Conservation (phyloP, 2,797 vertebrate species). For the Zalophus californianus region DNA sequence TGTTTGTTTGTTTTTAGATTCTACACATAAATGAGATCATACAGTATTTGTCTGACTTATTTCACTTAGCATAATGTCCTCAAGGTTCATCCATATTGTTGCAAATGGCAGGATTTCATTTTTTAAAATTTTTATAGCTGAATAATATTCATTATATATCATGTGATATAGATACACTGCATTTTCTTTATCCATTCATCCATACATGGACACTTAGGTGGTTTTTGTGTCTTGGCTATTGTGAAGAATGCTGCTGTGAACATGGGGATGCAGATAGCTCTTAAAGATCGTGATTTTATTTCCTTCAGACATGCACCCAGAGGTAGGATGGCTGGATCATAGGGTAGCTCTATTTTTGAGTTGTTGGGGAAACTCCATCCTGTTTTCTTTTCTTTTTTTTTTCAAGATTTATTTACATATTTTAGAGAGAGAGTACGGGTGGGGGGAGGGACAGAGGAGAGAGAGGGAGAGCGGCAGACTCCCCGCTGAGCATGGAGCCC, state of each 20-base stretch:
- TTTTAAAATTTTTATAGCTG: not conserved
- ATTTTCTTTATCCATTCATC: not conserved
- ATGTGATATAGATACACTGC: not conserved
- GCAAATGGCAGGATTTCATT: not conserved
- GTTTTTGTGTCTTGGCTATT: not conserved
- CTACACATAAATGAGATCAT: too few species aligned
- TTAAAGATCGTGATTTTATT: not conserved
- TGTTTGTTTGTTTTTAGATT: not conserved
- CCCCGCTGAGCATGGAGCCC: not conserved
- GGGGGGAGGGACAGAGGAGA: not conserved
- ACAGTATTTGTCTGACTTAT: not conserved
- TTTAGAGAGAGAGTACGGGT: not conserved
- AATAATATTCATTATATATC: not conserved
- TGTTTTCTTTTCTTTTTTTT: not conserved
- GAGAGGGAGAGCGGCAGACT: not conserved
- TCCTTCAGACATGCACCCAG: not conserved
- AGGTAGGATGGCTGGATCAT: not conserved
- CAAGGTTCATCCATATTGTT: not conserved
- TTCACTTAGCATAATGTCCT: not conserved
- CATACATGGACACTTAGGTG: too few species aligned
- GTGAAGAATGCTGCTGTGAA: not conserved
- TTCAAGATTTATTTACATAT: not conserved
- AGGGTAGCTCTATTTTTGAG: not conserved
- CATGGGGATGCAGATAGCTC: not conserved
- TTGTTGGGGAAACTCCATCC: not conserved